These are phyloP conservation scores for Takifugu ocellatus DNA, from an alignment of 2,797 vertebrate genomes.

Conservation along the genomic window DNA sequence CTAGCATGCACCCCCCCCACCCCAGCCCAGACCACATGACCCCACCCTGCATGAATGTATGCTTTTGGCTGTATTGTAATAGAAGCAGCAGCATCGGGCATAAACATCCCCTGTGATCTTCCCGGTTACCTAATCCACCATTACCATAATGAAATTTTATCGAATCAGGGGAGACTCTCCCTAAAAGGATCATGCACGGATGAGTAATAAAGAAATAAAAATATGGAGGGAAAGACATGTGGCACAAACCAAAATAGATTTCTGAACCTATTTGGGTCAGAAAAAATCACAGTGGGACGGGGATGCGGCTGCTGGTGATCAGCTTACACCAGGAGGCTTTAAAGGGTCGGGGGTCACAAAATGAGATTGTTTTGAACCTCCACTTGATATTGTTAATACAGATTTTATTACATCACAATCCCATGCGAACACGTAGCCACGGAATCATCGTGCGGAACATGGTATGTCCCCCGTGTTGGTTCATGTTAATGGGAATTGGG, in stretches of 20 bases:
- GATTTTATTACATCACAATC: slow-evolving; percentile 14
- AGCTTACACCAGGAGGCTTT: slow-evolving; percentile 21
- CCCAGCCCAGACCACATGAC: too few species aligned
- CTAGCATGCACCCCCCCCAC: too few species aligned
- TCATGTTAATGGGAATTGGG: background rate
- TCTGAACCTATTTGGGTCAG: slow-evolving; percentile 54
- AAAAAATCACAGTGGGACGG: slow-evolving; percentile 23
- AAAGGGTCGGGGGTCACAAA: slow-evolving; percentile 15
- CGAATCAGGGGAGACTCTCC: slow-evolving; percentile 61
- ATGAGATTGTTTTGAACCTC: slow-evolving; percentile 4
- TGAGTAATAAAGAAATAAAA: slow-evolving; percentile 63
- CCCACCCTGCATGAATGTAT: slow-evolving; percentile 1
- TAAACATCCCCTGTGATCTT: slow-evolving; percentile 47
- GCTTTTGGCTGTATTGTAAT: slow-evolving; percentile 25
- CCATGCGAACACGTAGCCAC: slow-evolving; percentile 5
- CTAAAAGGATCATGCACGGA: slow-evolving; percentile 63
- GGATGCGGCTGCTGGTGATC: slow-evolving; percentile 29
- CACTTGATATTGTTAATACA: slow-evolving; percentile 17
- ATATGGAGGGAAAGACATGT: slow-evolving; percentile 9
- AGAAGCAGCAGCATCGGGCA: slow-evolving; percentile 26
- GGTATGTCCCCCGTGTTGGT: background rate
- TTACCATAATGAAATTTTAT: slow-evolving; percentile 79
- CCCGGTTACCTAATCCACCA: slow-evolving; percentile 62
- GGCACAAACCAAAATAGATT: slow-evolving; percentile 46
- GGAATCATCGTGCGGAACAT: background rate